Evolutionary conservation across 2,797 vertebrate species (phyloP).

Genomic region (Knipowitschia caucasica): DNA sequence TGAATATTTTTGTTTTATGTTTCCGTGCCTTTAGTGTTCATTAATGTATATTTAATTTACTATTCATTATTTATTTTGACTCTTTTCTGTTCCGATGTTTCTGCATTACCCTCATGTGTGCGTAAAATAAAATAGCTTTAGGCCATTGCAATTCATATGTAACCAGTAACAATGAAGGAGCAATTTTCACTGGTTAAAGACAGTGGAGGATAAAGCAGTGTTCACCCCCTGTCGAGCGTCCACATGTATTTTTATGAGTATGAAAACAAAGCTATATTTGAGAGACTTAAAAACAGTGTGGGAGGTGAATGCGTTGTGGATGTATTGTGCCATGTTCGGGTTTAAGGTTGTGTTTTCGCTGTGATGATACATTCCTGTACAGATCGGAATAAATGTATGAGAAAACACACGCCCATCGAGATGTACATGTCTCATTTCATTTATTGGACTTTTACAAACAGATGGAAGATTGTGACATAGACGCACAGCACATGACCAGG

Average conservation of each 20-base stretch:
- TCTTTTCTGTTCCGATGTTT: slow-evolving; percentile 15
- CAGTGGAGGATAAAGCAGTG: slow-evolving; percentile 52
- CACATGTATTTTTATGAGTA: slow-evolving; percentile 75
- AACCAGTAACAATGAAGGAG: slow-evolving; percentile 42
- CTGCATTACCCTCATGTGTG: slow-evolving; percentile 32
- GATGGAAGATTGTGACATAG: too few relatives aligned
- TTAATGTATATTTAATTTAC: slow-evolving; percentile 34
- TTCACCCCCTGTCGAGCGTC: slow-evolving; percentile 65
- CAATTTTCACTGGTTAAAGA: slow-evolving; percentile 46
- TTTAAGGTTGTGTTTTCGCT: slow-evolving; percentile 73
- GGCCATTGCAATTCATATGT: slow-evolving; percentile 34
- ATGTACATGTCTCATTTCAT: neutral
- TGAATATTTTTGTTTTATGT: slow-evolving; percentile 52
- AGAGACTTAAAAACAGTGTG: slow-evolving; percentile 57
- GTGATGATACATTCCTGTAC: slow-evolving; percentile 72
- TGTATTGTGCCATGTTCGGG: slow-evolving; percentile 69
- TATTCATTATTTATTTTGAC: slow-evolving; percentile 14
- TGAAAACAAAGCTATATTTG: slow-evolving; percentile 71
- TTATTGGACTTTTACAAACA: neutral
- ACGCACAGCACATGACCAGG: neutral
- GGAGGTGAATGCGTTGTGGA: slow-evolving; percentile 61
- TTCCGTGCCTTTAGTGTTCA: slow-evolving; percentile 70
- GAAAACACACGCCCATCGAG: slow-evolving; percentile 23
- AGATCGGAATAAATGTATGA: slow-evolving; percentile 74
- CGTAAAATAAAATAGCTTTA: slow-evolving; percentile 38